Evolutionary conservation across 2,888 invertebrate genomes (phyloP), one percentile per base, ranked within the genome.

Genomic region (Melieria crassipennis): DNA sequence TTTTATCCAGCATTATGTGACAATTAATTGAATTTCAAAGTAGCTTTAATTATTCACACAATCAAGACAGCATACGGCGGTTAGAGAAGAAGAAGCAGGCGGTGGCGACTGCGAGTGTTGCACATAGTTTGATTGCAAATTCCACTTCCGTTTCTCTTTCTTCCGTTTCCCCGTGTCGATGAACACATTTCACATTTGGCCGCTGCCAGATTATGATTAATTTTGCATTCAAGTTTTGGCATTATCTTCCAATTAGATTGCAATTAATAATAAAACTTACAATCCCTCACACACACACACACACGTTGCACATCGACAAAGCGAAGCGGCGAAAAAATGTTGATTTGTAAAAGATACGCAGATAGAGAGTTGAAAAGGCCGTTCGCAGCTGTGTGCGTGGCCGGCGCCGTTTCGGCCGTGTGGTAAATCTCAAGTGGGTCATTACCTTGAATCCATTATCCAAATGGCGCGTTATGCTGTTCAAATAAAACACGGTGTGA

Each of bases 391-490:
- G 30, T 30, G 11, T 52, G 11, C 11, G 52, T 52, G 13, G 52
- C 9, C 7, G 13, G 52, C 30, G n/a, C 55, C 58, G 69, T 43
- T 69, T 68, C 57, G 30, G 30, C 30, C 30, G 30, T 30, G 30
- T 50, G 67, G 68, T 58, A 61, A 13, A 48, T 71, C 75, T 71
- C 77, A 63, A 56, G 73, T 77, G 79, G 76, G 77, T 76, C 82
- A 82, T 82, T 72, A 72, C 46, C 62, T 71, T 72, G 73, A 79
- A 80, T 82, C 79, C 79, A 82, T 82, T 83, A 82, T 83, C 78
- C 79, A 81, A 83, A 83, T 83, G 81, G 78, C 80, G 77, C 78
- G 79, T 83, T 81, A 80, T 81, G 77, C 81, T 30, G 30, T 30
- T 30, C 30, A 30, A 30, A 30, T 30, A 30, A 30, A 30, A 30